Evolutionary conservation across 2,113 vertebrate species (phyloP), one percentile per base, ranked within the genome.

Genomic region (Sinocyclocheilus maitianheensis): DNA sequence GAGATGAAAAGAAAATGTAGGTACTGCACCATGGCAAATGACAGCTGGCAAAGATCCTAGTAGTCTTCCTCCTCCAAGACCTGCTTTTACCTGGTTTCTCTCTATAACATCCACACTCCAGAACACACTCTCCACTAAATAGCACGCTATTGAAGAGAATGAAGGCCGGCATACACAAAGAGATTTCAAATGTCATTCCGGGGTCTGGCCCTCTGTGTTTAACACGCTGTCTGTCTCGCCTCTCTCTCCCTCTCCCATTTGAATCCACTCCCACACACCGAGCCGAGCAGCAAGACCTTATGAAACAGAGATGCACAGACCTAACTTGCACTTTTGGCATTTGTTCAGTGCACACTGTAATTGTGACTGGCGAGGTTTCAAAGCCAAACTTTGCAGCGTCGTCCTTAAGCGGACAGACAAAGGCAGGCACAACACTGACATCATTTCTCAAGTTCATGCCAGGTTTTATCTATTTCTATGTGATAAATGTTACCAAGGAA

Each of bases 261-360:
- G 69, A 84, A 84, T 84, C 69, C 43, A 76, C 77, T 76, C 58
- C 51, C 24, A 83, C 84, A 40, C 58, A 79, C 60, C n/a, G n/a
- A 79, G 1, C 40, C 69, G 48, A 37, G 58, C 24, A 51, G 5
- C 20, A 76, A 30, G 60, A 58, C 24, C 77, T 80, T 53, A 65
- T 55, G 69, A 84, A 84, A 85, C 53, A 79, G 74, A 91, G 87
- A 90, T 65, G 86, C 79, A 86, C 84, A 89, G 63, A 84, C 85
- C 30, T 84, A 84, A 85, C 63, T 86, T 89, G 90, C 88, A 91
- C 84, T 26, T 20, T 65, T 92, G 90, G 89, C 91, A 92, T 93
- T 92, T 92, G 89, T 92, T 93, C 90, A 90, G 88, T 89, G 90
- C 83, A 90, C 89, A 86, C 75, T 75, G 87, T 87, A 87, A 91